A percentile compares a stretch with the other conserved stretches of the same genome.
Conservation (phyloP, 1,140 invertebrate species). For the Chlorops oryzae region DNA sequence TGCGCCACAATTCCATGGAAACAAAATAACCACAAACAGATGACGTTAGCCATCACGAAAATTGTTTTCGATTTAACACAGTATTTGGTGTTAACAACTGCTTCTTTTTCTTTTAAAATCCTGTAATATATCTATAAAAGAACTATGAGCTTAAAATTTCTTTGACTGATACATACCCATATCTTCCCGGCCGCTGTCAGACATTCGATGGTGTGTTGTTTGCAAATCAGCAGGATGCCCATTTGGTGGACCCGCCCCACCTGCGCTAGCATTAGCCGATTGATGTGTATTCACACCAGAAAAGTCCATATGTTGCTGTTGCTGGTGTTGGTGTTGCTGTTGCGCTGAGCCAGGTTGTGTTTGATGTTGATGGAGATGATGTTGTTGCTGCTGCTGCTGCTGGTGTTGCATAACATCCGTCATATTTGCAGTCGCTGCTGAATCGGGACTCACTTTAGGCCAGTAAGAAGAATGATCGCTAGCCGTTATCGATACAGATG, state of each 20-base stretch:
- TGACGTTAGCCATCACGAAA: no score
- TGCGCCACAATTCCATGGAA: no score
- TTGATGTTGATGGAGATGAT: conserved; percentile 32
- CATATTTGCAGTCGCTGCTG: conserved; percentile 62
- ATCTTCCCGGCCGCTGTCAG: conserved; percentile 46
- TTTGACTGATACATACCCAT: no score
- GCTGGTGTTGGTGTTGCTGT: conserved; percentile 49
- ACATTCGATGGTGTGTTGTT: conserved; percentile 45
- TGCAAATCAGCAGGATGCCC: conserved; percentile 46
- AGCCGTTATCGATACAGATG: conserved; percentile 37
- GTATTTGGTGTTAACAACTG: no score
- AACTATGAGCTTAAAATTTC: no score
- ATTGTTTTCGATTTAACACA: no score
- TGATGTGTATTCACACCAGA: conserved; percentile 26
- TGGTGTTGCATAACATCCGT: conserved; percentile 63
- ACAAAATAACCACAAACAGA: no score
- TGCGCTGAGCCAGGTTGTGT: conserved; percentile 36
- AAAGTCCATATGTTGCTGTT: conserved; percentile 36
- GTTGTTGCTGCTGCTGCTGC: conserved; percentile 49
- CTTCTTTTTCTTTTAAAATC: no score
- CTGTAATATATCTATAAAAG: no score
- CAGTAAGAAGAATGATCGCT: conserved; percentile 66
- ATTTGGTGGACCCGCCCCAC: conserved; percentile 24
- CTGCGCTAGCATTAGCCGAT: conserved; percentile 23
- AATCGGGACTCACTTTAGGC: conserved; percentile 73